Conservation (phyloP, 2,888 invertebrate genomes). For the Volucella zonaria region DNA sequence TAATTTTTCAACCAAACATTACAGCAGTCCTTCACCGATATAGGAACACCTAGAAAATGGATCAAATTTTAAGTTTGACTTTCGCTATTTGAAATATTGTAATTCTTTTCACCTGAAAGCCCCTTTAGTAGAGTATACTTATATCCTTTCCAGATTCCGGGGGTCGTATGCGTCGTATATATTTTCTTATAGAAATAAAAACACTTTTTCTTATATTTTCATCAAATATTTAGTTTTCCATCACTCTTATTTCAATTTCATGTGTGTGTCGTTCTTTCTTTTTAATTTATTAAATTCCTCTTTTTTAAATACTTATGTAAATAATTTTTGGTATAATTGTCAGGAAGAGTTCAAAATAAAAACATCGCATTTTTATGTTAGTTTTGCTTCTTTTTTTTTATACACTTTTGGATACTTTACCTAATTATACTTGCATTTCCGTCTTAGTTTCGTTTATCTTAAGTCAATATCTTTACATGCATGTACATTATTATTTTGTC, state of each 20-base stretch:
- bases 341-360: slow-evolving; percentile 59
- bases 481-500: slow-evolving; percentile 9
- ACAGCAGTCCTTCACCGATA: too few relatives aligned
- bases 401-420: slow-evolving; percentile 25
- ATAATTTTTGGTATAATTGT: slow-evolving; percentile 69
- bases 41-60: too few relatives aligned
- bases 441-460: slow-evolving; percentile 42
- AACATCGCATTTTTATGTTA: slow-evolving; percentile 26
- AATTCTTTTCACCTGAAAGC: too few relatives aligned
- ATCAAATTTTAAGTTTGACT: too few relatives aligned
- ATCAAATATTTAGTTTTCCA: slow-evolving; percentile 57
- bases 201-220: slow-evolving; percentile 23
- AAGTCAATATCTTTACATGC: slow-evolving; percentile 32
- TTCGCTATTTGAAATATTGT: too few relatives aligned
- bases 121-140: too few relatives aligned
- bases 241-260: slow-evolving; percentile 57
- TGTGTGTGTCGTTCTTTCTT: slow-evolving; percentile 29
- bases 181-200: background rate
- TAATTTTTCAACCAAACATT: too few relatives aligned
- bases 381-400: slow-evolving; percentile 27
- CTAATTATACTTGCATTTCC: slow-evolving; percentile 45
- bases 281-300: slow-evolving; percentile 31
- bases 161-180: too few relatives aligned
- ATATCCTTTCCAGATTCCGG: too few relatives aligned
- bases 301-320: slow-evolving; percentile 63